phyloP scores from a whole-genome alignment of 1,140 invertebrate species.

The Penaeus indicus region DNA sequence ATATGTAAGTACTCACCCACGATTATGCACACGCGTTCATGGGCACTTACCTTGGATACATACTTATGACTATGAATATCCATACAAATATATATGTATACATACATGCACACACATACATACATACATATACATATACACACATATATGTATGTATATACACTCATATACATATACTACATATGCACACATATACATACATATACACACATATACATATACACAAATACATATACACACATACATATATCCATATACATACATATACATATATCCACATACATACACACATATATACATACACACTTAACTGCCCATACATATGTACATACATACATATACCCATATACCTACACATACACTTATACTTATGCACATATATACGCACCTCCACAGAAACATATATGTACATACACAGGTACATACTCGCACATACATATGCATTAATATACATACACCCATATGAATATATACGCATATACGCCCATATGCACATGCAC shows the following conservation, averaged over 20 bases:
- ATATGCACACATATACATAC: too few species aligned
- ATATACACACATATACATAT: slow-evolving; percentile 7
- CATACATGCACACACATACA: neutral
- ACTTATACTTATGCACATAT: slow-evolving; percentile 1
- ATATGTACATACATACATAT: slow-evolving; percentile 13
- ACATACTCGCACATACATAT: slow-evolving; percentile 4
- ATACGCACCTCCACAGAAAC: neutral
- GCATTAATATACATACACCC: neutral
- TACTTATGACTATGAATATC: too few species aligned
- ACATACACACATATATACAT: too few species aligned
- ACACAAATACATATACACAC: slow-evolving; percentile 4
- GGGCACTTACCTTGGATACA: too few species aligned
- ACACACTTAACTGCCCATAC: too few species aligned
- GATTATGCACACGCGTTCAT: too few species aligned
- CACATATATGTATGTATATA: too few species aligned
- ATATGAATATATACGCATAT: slow-evolving; percentile 12
- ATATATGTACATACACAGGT: too few species aligned
- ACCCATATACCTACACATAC: neutral
- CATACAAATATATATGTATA: neutral
- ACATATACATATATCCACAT: too few species aligned
- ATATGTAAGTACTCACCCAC: too few species aligned
- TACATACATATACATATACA: slow-evolving; percentile 14
- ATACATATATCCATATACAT: too few species aligned
- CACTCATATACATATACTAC: too few species aligned
- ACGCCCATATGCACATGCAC: slow-evolving; percentile 4